These are phyloP conservation scores for Diplolepis rosae DNA, from an alignment of 2,888 invertebrate genomes.

Conservation along the genomic window DNA sequence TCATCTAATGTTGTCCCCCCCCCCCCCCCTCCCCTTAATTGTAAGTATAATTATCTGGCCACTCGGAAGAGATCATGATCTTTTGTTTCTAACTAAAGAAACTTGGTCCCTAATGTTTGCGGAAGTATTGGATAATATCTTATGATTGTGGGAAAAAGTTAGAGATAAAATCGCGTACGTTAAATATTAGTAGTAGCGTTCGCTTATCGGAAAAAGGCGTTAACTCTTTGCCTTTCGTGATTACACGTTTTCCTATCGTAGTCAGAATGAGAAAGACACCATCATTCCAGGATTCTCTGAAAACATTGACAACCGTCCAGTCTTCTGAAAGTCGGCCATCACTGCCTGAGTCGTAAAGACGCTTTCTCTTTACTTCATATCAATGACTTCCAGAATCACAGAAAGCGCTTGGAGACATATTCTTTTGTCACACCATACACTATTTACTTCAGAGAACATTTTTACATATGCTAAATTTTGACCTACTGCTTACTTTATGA, in stretches of 20 bases:
- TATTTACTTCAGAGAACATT: background rate
- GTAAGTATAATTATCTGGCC: background rate
- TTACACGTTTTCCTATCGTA: background rate
- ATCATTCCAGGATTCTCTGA: conserved; percentile 22
- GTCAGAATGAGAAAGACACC: conserved; percentile 17
- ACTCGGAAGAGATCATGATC: background rate
- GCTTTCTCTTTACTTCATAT: conserved; percentile 24
- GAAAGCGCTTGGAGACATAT: conserved; percentile 1
- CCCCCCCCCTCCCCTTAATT: too few species aligned
- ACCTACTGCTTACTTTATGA: background rate
- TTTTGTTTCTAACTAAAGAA: background rate
- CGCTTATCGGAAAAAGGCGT: conserved; percentile 25
- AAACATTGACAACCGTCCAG: conserved; percentile 24
- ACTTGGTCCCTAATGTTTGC: background rate
- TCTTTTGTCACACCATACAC: background rate
- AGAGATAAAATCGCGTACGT: background rate
- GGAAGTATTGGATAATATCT: background rate
- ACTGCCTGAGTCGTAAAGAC: conserved; percentile 9
- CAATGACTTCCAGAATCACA: conserved; percentile 8
- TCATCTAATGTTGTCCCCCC: too few species aligned
- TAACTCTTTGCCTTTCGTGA: background rate
- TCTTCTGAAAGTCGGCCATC: conserved; percentile 17
- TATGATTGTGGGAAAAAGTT: background rate
- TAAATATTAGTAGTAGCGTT: conserved; percentile 7
- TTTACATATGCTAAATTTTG: conserved; percentile 2